phyloP scores from a whole-genome alignment of 2,797 vertebrate species.

The Antennarius maculatus region DNA sequence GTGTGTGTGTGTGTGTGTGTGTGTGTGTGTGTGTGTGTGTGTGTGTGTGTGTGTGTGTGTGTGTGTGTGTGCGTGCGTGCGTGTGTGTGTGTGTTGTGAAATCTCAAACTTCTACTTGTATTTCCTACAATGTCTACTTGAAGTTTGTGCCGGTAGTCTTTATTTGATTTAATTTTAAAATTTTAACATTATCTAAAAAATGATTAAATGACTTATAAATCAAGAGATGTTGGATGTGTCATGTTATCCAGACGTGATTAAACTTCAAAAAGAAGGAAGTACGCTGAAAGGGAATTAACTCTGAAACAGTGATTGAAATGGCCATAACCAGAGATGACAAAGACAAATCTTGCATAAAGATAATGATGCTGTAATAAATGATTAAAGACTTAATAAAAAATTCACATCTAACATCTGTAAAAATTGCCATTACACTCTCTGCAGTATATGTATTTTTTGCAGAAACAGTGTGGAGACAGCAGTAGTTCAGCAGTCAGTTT shows the following conservation, averaged over 20 bases:
- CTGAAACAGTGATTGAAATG: not conserved
- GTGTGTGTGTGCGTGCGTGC: not conserved
- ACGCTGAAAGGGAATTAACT: conserved; percentile 1
- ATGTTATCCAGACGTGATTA: not conserved
- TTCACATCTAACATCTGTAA: not conserved
- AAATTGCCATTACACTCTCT: not conserved
- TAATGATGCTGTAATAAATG: conserved; percentile 1
- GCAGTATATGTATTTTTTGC: conserved; percentile 1
- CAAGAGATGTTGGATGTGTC: not conserved
- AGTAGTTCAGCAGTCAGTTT: conserved; percentile 13
- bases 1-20: not conserved
- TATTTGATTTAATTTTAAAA: not conserved
- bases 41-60: not conserved
- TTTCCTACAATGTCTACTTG: too few relatives aligned
- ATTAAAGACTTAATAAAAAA: not conserved
- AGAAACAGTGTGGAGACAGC: not conserved
- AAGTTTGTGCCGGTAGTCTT: not conserved
- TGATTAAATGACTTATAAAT: not conserved
- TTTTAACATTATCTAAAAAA: too few relatives aligned
- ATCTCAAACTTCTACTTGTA: too few relatives aligned
- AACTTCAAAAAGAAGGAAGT: not conserved
- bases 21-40: too few relatives aligned
- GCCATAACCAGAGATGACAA: not conserved
- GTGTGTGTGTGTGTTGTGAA: too few relatives aligned
- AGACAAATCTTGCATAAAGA: not conserved